A percentile compares a stretch with the other conserved stretches of the same genome.
Evolutionary conservation across 1,140 invertebrate species (phyloP).

Genomic region (Trinorchestia longiramus): DNA sequence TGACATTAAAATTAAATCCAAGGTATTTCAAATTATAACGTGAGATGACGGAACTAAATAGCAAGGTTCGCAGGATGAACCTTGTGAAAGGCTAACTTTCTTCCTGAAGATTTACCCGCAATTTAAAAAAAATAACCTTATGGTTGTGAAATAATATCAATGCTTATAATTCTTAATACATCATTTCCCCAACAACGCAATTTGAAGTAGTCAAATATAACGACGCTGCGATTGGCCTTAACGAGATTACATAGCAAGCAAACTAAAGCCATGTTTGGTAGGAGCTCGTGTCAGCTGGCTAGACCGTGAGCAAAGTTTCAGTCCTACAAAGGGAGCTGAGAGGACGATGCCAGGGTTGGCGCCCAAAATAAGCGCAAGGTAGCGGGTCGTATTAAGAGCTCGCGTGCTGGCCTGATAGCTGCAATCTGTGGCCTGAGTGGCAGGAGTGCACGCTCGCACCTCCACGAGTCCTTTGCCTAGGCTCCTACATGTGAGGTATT

Average conservation of each 20-base stretch:
- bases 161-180: no score
- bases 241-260: background rate
- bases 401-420: conserved; percentile 21
- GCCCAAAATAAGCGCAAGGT: conserved; percentile 15
- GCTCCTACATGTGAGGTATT: background rate
- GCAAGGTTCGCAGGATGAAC: no score
- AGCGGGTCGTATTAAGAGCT: conserved; percentile 38
- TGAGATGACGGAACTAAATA: no score
- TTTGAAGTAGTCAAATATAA: background rate
- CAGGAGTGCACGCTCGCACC: conserved; percentile 14
- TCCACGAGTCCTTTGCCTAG: background rate
- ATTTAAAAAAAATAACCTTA: background rate
- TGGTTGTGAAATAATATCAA: no score
- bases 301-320: background rate
- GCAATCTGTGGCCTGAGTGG: conserved; percentile 9
- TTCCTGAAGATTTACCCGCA: background rate
- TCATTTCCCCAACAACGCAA: no score
- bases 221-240: background rate
- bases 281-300: background rate
- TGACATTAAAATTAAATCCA: background rate
- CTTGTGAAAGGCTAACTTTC: background rate
- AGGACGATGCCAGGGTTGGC: background rate
- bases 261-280: background rate
- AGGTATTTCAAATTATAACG: background rate
- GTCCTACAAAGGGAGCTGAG: background rate